Base-by-base conservation (phyloP, 1,140 invertebrate species). In the Aphis craccivora region DNA sequence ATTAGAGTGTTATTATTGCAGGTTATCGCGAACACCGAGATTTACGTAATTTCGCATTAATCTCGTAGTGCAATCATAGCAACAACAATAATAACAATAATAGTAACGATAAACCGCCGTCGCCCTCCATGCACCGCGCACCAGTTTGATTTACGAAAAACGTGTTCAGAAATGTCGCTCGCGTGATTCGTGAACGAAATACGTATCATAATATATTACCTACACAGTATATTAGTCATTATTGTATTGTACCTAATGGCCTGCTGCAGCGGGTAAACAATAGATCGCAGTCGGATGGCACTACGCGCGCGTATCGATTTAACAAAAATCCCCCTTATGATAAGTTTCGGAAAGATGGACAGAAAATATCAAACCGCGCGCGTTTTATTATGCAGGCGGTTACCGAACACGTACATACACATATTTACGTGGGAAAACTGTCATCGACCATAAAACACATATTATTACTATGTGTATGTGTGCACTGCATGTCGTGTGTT, bases 391-490 rank as follows among this genome's bases (percentile, higher is more conserved):
- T 76, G 30, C 60, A 67, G 30, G 55, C 6, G 11, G 55, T 22
- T 60, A 60, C 55, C 55, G 55, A 55, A 25, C 37, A 4, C 40
- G 23, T 35, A 2, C 7, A n/a, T 25, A 43, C 6, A 23, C 23
- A 45, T 51, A 14, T 51, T 51, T 91, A 93, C 91, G 91, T 84
- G 91, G 91, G 91, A 93, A 55, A 86, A 93, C 91, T 93, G 91
- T 93, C 91, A 86, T 93, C 91, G 40, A 93, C 6, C 45, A 11
- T 76, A 37, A 60, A 40, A 67, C n/a, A 22, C 35, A n/a, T 86
- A 84, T 37, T 51, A 87, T 87, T 48, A 87, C 20, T n/a, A 48
- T 20, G 18, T 20, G 11, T 48, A 14, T 48, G 48, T 48, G 48
- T 48, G 48, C 8, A 45, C 9, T 18, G 48, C 14, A 14, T 48